Evolutionary conservation across 2,888 invertebrate species (phyloP), one percentile per base, ranked within the genome.

Genomic region (Tenthredo distinguenda): DNA sequence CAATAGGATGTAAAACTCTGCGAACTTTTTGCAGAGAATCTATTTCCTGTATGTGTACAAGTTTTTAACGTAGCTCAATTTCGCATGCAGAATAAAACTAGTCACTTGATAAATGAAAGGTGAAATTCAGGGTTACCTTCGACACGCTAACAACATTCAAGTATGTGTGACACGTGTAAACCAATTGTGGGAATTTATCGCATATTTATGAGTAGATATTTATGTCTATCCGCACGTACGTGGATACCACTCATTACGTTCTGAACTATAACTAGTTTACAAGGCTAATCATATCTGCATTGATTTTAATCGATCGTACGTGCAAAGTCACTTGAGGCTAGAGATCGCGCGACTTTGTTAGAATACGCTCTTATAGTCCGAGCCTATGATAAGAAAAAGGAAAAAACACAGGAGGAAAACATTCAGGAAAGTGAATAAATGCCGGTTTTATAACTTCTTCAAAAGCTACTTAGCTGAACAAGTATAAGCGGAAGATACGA

Each of bases 401-500:
- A 31, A 62, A 55, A 62, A 62, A 31, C 10, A 26, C 5, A 26
- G 34, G 12, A 12, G 18, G 0, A 34, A 26, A 68, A 34, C 6
- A 15, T 26, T 1, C 3, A 4, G 12, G 34, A 31, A 34, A 18
- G 15, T 3, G n/a, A 74, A 37, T 34, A 43, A 10, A 74, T 2
- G 18, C 77, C n/a, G n/a, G 10, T 18, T 18, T 47, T 18, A 26
- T 34, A 12, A 34, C 0, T 7, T 34, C 55, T 55, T 2, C 1
- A 7, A 34, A 15, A 47, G 31, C 18, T 83, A 83, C n/a, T 83
- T 83, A 9, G 68, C 47, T 7, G 83, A 34, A 62, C 83, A 83
- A 47, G 68, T 47, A 31, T 83, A 68, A 85, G 84, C 65, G 26
- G 79, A 40, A 37, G 71, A 58, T 58, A 37, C 18, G 10, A 68